Percentiles rank a stretch among this genome's conserved stretches.
Evolutionary conservation across 2,888 invertebrate genomes (phyloP).

Genomic region (Pelosia muscerda): DNA sequence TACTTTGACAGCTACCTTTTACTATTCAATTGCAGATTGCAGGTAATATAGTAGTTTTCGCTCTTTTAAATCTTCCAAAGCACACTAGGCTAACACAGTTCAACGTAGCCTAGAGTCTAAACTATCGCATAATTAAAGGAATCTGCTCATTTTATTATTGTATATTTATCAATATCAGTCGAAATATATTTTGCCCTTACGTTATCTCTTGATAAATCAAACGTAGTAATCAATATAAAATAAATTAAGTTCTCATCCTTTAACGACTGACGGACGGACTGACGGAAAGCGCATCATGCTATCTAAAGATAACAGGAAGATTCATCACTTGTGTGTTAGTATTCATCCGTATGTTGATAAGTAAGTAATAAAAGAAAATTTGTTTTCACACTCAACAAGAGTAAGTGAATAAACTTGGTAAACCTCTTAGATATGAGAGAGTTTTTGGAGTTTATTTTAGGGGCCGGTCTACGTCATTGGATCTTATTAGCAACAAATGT

Average conservation of each 20-base stretch:
- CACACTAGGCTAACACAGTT: too few relatives aligned
- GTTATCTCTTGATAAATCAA: background rate
- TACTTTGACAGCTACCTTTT: too few relatives aligned
- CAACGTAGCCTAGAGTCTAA: too few relatives aligned
- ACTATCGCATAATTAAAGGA: too few relatives aligned
- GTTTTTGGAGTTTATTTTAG: slow-evolving; percentile 32
- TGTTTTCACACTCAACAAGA: slow-evolving; percentile 43
- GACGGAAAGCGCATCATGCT: slow-evolving; percentile 30
- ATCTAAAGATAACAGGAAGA: slow-evolving; percentile 50
- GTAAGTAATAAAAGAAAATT: slow-evolving; percentile 50
- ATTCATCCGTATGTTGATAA: slow-evolving; percentile 45
- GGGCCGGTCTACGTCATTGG: slow-evolving; percentile 12
- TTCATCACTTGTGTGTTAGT: slow-evolving; percentile 43
- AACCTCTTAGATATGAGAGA: slow-evolving; percentile 31
- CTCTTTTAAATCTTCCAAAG: too few relatives aligned
- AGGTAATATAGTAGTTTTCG: too few relatives aligned
- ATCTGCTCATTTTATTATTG: too few relatives aligned
- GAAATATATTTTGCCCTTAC: background rate
- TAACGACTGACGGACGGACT: too few relatives aligned
- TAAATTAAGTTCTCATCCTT: background rate
- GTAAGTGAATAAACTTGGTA: slow-evolving; percentile 50
- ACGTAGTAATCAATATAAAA: background rate
- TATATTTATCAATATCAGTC: background rate
- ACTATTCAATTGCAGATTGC: too few relatives aligned
- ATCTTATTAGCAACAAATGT: slow-evolving; percentile 47